Evolutionary conservation across 2,888 invertebrate genomes (phyloP).

Genomic region (Apodemia duryi): DNA sequence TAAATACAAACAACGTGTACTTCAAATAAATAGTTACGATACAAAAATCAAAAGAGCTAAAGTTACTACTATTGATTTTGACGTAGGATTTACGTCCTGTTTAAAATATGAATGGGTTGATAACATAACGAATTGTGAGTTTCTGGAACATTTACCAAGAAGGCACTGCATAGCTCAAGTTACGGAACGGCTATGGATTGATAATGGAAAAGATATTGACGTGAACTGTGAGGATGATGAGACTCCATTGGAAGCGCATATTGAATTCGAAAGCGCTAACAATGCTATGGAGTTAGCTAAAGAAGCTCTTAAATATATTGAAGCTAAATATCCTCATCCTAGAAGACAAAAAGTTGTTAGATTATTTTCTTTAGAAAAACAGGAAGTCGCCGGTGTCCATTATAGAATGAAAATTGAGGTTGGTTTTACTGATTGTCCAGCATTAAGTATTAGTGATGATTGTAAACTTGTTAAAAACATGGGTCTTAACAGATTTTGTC

Average conservation of each 20-base stretch:
- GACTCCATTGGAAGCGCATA: slow-evolving; percentile 51
- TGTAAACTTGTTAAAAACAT: slow-evolving; percentile 44
- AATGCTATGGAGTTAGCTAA: slow-evolving; percentile 52
- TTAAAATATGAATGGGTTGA: slow-evolving; percentile 62
- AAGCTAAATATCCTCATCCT: slow-evolving; percentile 65
- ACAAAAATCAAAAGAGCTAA: slow-evolving; percentile 54
- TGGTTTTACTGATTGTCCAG: slow-evolving; percentile 58
- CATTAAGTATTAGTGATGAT: slow-evolving; percentile 47
- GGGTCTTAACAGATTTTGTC: slow-evolving; percentile 54
- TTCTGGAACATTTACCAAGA: slow-evolving; percentile 56
- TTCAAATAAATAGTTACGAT: slow-evolving; percentile 54
- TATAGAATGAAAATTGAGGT: slow-evolving; percentile 67
- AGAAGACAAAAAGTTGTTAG: slow-evolving; percentile 58
- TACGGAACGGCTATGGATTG: slow-evolving; percentile 55
- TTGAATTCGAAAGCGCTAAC: slow-evolving; percentile 52
- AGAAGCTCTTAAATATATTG: slow-evolving; percentile 60
- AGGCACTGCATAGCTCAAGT: slow-evolving; percentile 59
- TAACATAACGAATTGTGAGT: slow-evolving; percentile 52
- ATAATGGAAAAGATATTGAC: slow-evolving; percentile 53
- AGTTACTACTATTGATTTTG: slow-evolving; percentile 61
- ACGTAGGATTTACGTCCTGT: slow-evolving; percentile 64
- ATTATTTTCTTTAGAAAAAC: slow-evolving; percentile 63
- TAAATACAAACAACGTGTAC: slow-evolving; percentile 56
- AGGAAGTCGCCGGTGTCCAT: slow-evolving; percentile 62
- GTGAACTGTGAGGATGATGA: slow-evolving; percentile 60